phyloP scores from a whole-genome alignment of 2,888 invertebrate species.

The Cosmia trapezina region DNA sequence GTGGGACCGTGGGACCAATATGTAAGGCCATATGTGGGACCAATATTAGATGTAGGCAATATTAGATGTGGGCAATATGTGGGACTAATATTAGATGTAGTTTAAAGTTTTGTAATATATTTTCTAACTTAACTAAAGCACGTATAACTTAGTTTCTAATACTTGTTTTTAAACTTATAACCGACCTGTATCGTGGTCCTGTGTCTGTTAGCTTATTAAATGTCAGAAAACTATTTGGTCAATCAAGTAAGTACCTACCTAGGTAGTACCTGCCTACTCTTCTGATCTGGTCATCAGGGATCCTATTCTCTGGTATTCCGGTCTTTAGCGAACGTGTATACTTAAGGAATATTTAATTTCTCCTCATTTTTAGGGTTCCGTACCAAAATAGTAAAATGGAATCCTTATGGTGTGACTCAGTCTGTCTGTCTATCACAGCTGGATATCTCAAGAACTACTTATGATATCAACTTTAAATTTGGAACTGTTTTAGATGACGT shows the following conservation, averaged over 20 bases:
- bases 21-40: neutral
- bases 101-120: slow-evolving; percentile 29
- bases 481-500: too few species aligned
- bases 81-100: neutral
- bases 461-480: too few species aligned
- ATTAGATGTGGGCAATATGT: too few species aligned
- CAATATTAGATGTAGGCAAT: slow-evolving; percentile 2
- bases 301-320: neutral
- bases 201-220: neutral
- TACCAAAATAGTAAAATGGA: too few species aligned
- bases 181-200: neutral
- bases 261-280: neutral
- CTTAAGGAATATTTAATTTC: neutral
- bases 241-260: neutral
- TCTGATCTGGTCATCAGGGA: neutral
- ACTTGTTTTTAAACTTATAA: neutral
- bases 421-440: too few species aligned
- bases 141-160: neutral
- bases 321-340: neutral
- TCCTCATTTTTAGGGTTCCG: too few species aligned
- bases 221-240: neutral
- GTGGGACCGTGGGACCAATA: neutral
- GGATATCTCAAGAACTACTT: too few species aligned
- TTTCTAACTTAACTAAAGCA: slow-evolving; percentile 25
- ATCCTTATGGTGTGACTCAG: too few species aligned